Base-by-base conservation (phyloP, 2,888 invertebrate genomes). In the Phyllotreta cruciferae region DNA sequence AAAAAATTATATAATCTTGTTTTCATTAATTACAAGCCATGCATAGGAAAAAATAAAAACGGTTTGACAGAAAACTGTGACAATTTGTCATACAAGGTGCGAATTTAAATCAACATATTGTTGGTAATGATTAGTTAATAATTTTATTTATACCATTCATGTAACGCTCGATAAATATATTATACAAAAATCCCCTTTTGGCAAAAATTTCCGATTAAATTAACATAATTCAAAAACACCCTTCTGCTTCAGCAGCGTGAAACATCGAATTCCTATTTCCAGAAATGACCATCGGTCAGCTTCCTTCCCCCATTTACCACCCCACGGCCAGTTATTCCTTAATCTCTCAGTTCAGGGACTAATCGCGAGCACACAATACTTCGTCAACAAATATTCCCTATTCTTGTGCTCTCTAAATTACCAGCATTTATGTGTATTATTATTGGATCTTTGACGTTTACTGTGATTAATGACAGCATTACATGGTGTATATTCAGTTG, bases 241-340 rank as follows among this genome's bases (percentile, higher is more conserved):
- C 24, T 24, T 24, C 24, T 24, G 24, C 24, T 24, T 24, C 24
- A 24, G 24, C 24, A 3, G 24, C 24, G 34, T 52, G 52, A 52
- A 52, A 52, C 52, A 52, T 52, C 8, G 14, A 52, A 14, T 52
- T 52, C 11, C 49, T 49, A 49, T 35, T 34, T 49, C 9, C 65
- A 56, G 52, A 67, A 70, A 66, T 79, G 80, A 78, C 78, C 80
- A 74, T 71, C 74, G 80, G 79, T 78, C 79, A 79, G 74, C 76
- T 74, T 41, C 68, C 70, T 76, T 74, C 44, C 68, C 70, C 68
- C 71, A 77, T 76, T 70, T 41, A 36, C 13, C 53, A 49, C 77
- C 78, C 78, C 73, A 24, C 24, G 74, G 72, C 68, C 71, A 78
- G 77, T 79, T 79, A 79, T 78, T 78, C 79, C 80, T 79, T 80